These are phyloP conservation scores for Alca torda DNA, from an alignment of 2,797 vertebrate species.

Conservation along the genomic window DNA sequence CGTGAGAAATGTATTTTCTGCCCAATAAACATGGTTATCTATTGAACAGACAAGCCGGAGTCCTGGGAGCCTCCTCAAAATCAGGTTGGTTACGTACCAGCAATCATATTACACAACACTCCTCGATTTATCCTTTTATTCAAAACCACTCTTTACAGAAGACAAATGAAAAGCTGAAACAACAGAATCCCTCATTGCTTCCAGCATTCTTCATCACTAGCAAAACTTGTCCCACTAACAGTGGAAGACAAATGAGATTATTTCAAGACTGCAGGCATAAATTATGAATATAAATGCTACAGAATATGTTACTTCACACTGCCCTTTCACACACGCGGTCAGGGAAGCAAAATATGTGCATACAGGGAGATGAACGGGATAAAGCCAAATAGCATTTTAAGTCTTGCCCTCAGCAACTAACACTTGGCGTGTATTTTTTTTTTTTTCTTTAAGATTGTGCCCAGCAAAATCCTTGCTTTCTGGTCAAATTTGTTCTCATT, in stretches of 20 bases:
- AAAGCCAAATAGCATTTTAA: background rate
- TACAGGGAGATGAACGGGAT: background rate
- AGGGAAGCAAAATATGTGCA: background rate
- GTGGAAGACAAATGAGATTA: constrained; percentile 56
- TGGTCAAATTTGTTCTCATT: background rate
- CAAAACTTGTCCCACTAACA: constrained; percentile 24
- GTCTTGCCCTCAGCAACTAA: background rate
- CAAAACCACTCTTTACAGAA: constrained; percentile 38
- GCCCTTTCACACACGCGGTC: background rate
- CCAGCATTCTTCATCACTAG: constrained; percentile 20
- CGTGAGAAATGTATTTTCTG: background rate
- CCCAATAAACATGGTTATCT: constrained; percentile 40
- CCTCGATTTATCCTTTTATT: constrained; percentile 30
- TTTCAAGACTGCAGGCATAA: constrained; percentile 41
- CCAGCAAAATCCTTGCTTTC: background rate
- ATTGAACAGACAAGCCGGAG: background rate
- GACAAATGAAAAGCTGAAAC: constrained; percentile 57
- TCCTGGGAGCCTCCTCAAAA: constrained; percentile 30
- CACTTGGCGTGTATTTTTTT: background rate
- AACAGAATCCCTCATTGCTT: constrained; percentile 35
- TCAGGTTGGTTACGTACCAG: background rate
- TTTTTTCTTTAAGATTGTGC: background rate
- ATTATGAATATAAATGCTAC: constrained; percentile 44
- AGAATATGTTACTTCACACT: background rate
- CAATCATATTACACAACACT: background rate